A percentile compares a stretch with the other conserved stretches of the same genome.
These are phyloP conservation scores for Nanger granti DNA, from an alignment of 2,113 vertebrate species.

Conservation along the genomic window DNA sequence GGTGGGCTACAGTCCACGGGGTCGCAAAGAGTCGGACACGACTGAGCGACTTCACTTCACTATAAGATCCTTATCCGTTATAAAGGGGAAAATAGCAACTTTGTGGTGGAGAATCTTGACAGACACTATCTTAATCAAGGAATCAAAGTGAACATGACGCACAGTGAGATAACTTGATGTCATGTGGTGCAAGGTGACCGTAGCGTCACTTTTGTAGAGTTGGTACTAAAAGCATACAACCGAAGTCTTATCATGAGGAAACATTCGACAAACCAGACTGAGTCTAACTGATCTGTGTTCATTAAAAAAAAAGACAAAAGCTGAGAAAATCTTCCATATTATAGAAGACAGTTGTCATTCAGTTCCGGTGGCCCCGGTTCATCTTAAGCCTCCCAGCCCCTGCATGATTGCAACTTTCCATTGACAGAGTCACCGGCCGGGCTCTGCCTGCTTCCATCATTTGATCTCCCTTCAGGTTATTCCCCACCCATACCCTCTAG, in stretches of 20 bases:
- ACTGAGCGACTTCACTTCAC: too few species aligned
- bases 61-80: background rate
- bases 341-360: background rate
- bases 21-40: too few species aligned
- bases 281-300: background rate
- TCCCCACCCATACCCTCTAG: constrained; percentile 26
- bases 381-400: constrained; percentile 56
- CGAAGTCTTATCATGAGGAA: background rate
- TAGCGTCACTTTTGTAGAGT: background rate
- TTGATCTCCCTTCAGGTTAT: constrained; percentile 9
- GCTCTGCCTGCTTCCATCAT: constrained; percentile 69
- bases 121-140: background rate
- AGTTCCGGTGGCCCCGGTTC: constrained; percentile 49
- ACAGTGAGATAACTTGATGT: background rate
- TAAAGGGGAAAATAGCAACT: background rate
- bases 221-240: background rate
- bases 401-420: constrained; percentile 63
- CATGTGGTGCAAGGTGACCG: background rate
- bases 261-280: background rate
- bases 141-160: background rate
- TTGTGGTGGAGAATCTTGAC: background rate
- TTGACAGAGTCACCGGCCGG: constrained; percentile 63
- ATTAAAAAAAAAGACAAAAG: background rate
- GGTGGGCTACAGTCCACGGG: too few species aligned
- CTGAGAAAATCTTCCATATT: background rate